Evolutionary conservation across 2,113 vertebrate genomes (phyloP), one percentile per base, ranked within the genome.

Genomic region (Morone chrysops): DNA sequence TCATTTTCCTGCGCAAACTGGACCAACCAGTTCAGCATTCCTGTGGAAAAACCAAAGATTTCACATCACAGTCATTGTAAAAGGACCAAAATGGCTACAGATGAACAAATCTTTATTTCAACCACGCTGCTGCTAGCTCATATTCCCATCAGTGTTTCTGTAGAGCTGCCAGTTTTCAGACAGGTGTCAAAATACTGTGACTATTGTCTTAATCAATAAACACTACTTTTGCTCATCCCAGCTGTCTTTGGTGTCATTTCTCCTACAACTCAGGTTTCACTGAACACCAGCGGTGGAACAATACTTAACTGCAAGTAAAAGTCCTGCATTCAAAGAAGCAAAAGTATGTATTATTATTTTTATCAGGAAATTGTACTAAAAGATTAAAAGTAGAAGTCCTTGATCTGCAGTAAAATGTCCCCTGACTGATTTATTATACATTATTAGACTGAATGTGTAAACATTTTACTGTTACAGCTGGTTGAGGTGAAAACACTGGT

Each of bases 41-140:
- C 43, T 74, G 14, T 41, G 13, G 14, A 7, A 61, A 31, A 43
- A 77, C 73, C 67, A 65, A 65, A 74, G 43, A 71, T 40, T 50
- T 40, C 50, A 56, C 20, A 8, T 53, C 8, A 25, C 45, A 50
- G 18, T 80, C 67, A n/a, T 6, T 38, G 17, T 17, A n/a, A 38
- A 59, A 59, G 22, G 6, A 61, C 36, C 17, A 41, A 4, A 61
- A 36, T 16, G 25, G 10, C 6, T 17, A 2, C 4, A 59, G 51
- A 17, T 4, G n/a, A 53, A 22, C 2, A 36, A 51, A 53, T 4
- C 8, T 31, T 41, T 16, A 20, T 1, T 31, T 31, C 31, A 31
- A 51, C 11, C 4, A 22, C 22, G 0, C 0, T 16, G 54, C 16
- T 57, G 14, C 22, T 43, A n/a, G 47, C 8, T 31, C 25, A 50